Conservation (phyloP, 2,797 vertebrate species). For the Eupleurogrammus muticus region DNA sequence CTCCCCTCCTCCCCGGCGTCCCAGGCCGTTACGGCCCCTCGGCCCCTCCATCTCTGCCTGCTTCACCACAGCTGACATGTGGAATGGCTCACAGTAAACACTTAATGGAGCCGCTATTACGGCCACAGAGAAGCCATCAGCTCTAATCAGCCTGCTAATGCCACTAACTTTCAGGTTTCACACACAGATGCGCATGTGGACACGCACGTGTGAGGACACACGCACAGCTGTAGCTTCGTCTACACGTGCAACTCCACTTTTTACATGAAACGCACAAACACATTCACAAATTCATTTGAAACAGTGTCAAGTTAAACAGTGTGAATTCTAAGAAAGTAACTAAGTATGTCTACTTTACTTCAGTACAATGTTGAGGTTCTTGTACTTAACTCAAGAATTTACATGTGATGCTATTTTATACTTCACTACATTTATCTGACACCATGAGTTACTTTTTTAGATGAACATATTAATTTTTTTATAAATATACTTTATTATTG, state of each 20-base stretch:
- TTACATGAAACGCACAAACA: slow-evolving; percentile 22
- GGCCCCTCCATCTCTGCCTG: slow-evolving; percentile 41
- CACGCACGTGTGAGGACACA: slow-evolving; percentile 4
- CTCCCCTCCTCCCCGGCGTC: slow-evolving; percentile 36
- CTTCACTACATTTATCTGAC: too few relatives aligned
- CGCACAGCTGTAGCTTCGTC: slow-evolving; percentile 6
- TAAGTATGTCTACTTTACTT: too few relatives aligned
- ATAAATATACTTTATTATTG: too few relatives aligned
- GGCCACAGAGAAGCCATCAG: slow-evolving; percentile 64
- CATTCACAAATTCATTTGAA: slow-evolving; percentile 12
- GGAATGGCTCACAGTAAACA: slow-evolving; percentile 79
- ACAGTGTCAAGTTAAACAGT: neutral
- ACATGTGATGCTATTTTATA: too few relatives aligned
- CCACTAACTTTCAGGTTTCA: slow-evolving; percentile 62
- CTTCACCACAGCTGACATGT: slow-evolving; percentile 74
- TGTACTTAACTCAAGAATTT: too few relatives aligned
- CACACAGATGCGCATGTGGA: slow-evolving; percentile 15
- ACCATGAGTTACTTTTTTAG: too few relatives aligned
- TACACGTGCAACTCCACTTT: slow-evolving; percentile 24
- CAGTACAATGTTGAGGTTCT: too few relatives aligned
- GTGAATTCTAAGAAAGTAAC: neutral
- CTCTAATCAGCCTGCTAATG: slow-evolving; percentile 69
- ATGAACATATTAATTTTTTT: too few relatives aligned
- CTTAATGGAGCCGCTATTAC: slow-evolving; percentile 72
- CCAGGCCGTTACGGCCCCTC: slow-evolving; percentile 27